Base-by-base conservation (phyloP, 2,113 vertebrate genomes). In the Saguinus midas region DNA sequence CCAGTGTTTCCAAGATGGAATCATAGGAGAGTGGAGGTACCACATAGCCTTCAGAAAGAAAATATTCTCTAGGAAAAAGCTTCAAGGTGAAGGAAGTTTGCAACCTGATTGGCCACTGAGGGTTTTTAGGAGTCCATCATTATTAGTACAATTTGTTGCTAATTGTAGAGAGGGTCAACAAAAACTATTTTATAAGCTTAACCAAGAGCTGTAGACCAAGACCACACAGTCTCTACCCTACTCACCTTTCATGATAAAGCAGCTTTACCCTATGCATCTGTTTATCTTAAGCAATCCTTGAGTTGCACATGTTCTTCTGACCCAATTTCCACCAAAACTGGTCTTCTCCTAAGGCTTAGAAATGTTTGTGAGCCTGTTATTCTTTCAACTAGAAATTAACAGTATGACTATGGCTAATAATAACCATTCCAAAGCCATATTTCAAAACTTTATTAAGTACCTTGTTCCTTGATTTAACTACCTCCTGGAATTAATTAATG, bases 61-160 rank as follows among this genome's bases (percentile, higher is more conserved):
- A 57, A 89, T 50, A 89, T 73, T 93, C 90, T 91, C 83, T 43
- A 91, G 58, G 40, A 93, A 95, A 68, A 93, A 52, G 14, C 45
- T 94, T 94, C 93, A 73, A 76, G 17, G 45, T 94, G 27, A 73
- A 94, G 55, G 78, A 76, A 35, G 6, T 73, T 73, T 21, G 4
- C 43, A 72, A 83, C 52, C 70, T 92, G 45, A 92, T 40, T 95
- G 73, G 32, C 58, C 68, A 35, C 61, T 79, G 55, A 88, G 25
- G 68, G 87, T 55, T 86, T 95, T 95, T 82, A 90, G 57, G 90
- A 85, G 84, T 27, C 50, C 50, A 85, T 94, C 72, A 83, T 95
- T 87, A 85, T 95, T 87, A 85, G 72, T 40, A 96, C 20, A 92
- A 93, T 89, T 94, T 96, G 55, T 82, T 84, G 87, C n/a, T 88